Evolutionary conservation across 2,888 invertebrate genomes (phyloP), one percentile per base, ranked within the genome.

Genomic region (Apamea sordens): DNA sequence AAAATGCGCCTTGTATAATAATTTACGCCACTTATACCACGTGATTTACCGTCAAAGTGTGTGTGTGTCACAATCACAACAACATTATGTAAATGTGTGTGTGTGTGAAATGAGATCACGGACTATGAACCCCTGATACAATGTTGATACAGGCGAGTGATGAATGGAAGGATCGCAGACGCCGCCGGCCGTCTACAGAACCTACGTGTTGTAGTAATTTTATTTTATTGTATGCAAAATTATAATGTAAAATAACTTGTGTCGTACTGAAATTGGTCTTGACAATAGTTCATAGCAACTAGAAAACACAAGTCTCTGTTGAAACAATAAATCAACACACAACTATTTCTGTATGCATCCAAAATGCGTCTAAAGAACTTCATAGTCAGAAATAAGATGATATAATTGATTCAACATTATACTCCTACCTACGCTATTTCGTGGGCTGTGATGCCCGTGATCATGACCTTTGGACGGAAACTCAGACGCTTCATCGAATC

Each of bases 71-170:
- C 32, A 47, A 72, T 72, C 76, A 64, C 69, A 59, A 64, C 63
- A 53, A 50, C 72, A 68, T 36, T 68, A 59, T 69, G 53, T 47
- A 67, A 44, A 41, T 73, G 70, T 87, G 79, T 75, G 83, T 84
- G 81, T 65, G 47, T 88, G 87, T 86, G 84, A 83, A 91, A 91
- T 85, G 91, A 90, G 90, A 89, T 86, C 91, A 90, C 84, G 91
- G 90, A 91, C 92, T 92, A 88, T 91, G 92, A 90, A 92, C 91
- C 84, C 79, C 80, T 86, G 88, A 87, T 86, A 86, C 80, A 82
- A 81, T 83, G 86, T 73, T 82, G 85, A 80, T 80, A 83, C 76
- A 76, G 74, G 77, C 84, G 44, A 73, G 76, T 85, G 83, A 84
- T 89, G 89, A 89, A 89, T 89, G 83, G 85, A 80, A 85, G 78